Conservation (phyloP, 2,888 invertebrate species). For the Troides aeacus region DNA sequence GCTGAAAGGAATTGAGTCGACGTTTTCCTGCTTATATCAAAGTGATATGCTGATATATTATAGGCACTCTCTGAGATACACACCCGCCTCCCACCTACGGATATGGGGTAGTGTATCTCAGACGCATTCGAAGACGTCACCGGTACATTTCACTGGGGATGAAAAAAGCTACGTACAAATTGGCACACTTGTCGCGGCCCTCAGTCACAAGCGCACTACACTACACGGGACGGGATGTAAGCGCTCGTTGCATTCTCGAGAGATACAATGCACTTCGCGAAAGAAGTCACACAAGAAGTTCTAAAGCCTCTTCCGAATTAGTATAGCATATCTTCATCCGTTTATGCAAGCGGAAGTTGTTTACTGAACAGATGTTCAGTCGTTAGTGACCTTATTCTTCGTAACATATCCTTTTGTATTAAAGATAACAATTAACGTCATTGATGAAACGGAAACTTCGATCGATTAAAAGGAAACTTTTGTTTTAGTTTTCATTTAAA, state of each 20-base stretch:
- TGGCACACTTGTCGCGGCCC: conserved; percentile 24
- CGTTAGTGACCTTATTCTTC: not conserved
- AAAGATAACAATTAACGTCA: not conserved
- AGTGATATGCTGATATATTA: not conserved
- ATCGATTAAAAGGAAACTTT: not conserved
- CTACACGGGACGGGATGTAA: conserved; percentile 23
- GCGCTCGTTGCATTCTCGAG: conserved; percentile 25
- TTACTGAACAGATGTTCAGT: not conserved
- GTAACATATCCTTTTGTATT: not conserved
- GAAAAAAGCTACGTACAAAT: conserved; percentile 28
- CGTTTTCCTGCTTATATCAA: not conserved
- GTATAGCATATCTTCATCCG: not conserved
- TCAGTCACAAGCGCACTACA: conserved; percentile 20
- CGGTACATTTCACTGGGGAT: conserved; percentile 13
- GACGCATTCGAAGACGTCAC: conserved; percentile 13
- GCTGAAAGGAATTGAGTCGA: not conserved
- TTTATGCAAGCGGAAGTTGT: conserved; percentile 22
- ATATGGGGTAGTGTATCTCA: not conserved
- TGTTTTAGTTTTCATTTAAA: no score
- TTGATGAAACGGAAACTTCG: not conserved
- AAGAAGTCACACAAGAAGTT: conserved; percentile 18
- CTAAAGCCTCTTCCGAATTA: conserved; percentile 11
- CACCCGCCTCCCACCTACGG: no score
- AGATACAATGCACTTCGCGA: conserved; percentile 25
- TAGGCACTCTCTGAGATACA: not conserved